Evolutionary conservation across 2,797 vertebrate species (phyloP).

Genomic region (Todus mexicanus): DNA sequence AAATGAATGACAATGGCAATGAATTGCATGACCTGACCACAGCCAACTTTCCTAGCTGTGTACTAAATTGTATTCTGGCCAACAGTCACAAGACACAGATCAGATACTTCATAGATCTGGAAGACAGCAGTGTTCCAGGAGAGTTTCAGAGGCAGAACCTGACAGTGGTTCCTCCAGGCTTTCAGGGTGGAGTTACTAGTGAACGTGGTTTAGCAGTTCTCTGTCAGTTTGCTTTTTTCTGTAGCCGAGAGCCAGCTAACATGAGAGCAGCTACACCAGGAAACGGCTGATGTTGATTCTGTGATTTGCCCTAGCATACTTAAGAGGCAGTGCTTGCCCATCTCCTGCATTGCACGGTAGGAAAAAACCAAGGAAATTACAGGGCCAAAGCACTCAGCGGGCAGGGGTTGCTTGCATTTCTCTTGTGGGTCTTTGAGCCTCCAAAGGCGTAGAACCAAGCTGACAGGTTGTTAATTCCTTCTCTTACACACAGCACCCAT

Average conservation of each 20-base stretch:
- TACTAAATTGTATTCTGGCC: rapidly evolving
- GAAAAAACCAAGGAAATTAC: not conserved
- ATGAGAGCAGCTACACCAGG: not conserved
- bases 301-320: not conserved
- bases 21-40: not conserved
- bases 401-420: not conserved
- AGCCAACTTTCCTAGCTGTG: rapidly evolving
- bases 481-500: not conserved
- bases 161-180: not conserved
- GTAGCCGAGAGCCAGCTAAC: not conserved
- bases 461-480: slow-evolving; percentile 23
- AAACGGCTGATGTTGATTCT: not conserved
- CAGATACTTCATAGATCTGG: too few species aligned
- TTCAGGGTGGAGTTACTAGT: not conserved
- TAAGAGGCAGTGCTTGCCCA: not conserved
- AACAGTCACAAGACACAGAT: rapidly evolving
- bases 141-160: not conserved
- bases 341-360: not conserved
- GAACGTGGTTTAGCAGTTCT: not conserved
- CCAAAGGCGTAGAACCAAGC: not conserved
- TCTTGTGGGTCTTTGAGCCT: not conserved
- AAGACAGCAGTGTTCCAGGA: not conserved
- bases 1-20: too few species aligned
- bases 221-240: not conserved
- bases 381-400: not conserved